A percentile compares a stretch with the other conserved stretches of the same genome.
phyloP scores from a whole-genome alignment of 2,113 vertebrate genomes.

The Entomyzon cyanotis region DNA sequence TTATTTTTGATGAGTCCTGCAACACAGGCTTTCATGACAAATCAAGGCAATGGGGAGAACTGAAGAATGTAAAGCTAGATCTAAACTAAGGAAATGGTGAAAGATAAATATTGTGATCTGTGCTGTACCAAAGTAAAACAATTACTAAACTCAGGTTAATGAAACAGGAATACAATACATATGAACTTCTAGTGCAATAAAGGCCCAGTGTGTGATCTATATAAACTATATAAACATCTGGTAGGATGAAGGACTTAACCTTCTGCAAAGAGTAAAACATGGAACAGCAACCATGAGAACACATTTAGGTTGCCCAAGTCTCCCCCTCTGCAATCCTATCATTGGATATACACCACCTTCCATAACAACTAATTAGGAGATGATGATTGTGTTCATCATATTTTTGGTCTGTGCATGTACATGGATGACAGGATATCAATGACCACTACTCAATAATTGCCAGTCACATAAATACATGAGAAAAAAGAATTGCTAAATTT shows the following conservation, averaged over 20 bases:
- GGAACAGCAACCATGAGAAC: background rate
- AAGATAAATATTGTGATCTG: background rate
- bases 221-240: background rate
- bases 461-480: background rate
- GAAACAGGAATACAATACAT: background rate
- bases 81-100: background rate
- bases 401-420: background rate
- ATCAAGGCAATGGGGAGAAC: rapidly evolving
- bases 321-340: background rate
- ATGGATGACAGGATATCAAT: background rate
- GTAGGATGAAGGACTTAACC: background rate
- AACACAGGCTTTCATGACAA: background rate
- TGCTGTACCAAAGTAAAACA: background rate
- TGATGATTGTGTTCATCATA: background rate
- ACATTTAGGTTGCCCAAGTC: background rate
- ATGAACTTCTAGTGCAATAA: background rate
- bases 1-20: background rate
- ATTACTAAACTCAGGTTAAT: background rate
- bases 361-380: background rate
- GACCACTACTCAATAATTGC: background rate
- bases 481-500: background rate
- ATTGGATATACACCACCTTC: background rate
- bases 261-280: background rate
- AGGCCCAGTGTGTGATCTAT: background rate
- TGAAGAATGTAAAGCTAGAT: background rate